phyloP scores from a whole-genome alignment of 2,113 vertebrate species.

The Catharus bicknelli region DNA sequence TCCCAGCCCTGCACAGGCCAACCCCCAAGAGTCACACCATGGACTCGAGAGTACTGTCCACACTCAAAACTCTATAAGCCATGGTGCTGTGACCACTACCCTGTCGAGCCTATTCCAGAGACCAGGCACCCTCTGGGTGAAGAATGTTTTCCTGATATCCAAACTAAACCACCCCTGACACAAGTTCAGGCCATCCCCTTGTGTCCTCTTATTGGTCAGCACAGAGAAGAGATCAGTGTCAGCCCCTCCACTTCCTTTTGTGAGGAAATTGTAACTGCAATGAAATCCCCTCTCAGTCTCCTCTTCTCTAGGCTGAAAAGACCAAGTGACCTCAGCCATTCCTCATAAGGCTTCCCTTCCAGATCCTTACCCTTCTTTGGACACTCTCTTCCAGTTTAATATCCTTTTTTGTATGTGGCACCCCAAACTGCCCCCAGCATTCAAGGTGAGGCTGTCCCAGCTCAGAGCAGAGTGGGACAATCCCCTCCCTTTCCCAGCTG shows the following conservation, averaged over 20 bases:
- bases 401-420: not conserved
- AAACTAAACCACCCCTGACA: not conserved
- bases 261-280: accelerated
- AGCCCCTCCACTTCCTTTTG: not conserved
- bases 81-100: not conserved
- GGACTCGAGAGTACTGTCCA: accelerated
- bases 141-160: too few relatives aligned
- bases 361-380: not conserved
- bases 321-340: not conserved
- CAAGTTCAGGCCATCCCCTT: not conserved
- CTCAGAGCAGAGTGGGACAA: accelerated
- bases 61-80: not conserved
- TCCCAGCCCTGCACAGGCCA: too few relatives aligned
- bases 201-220: not conserved
- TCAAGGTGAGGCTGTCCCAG: accelerated
- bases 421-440: not conserved
- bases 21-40: not conserved
- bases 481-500: accelerated
- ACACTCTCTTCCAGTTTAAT: not conserved
- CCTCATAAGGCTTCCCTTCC: accelerated
- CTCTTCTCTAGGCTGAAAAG: not conserved
- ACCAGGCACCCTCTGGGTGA: not conserved
- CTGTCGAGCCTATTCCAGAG: not conserved
- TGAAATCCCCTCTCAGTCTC: not conserved
- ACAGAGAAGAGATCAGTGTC: accelerated